Conservation (phyloP, 92 coral and sea anemone genomes). For the Porites rus region DNA sequence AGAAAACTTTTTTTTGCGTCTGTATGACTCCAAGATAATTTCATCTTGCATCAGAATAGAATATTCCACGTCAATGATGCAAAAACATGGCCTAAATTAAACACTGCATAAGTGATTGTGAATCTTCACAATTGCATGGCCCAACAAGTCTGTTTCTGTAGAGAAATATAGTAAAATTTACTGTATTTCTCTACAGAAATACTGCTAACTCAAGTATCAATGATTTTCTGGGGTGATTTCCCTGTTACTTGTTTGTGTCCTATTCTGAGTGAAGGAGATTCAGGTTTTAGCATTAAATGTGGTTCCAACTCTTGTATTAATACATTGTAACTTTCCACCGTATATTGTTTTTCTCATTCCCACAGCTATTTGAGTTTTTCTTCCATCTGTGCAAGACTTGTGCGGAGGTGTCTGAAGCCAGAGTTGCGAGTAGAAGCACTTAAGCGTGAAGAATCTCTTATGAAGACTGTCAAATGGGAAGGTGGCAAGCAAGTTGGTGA, state of each 20-base stretch:
- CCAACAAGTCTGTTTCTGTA: too few species aligned
- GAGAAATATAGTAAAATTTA: too few species aligned
- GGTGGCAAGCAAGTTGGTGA: slow-evolving; percentile 86
- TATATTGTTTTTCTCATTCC: not conserved
- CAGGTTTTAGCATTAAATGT: not conserved
- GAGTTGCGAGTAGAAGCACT: slow-evolving; percentile 81
- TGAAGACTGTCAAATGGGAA: slow-evolving; percentile 91
- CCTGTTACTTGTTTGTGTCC: not conserved
- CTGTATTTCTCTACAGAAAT: too few species aligned
- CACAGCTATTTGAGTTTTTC: slow-evolving; percentile 90
- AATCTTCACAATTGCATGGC: too few species aligned
- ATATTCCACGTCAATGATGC: too few species aligned
- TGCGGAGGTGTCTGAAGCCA: slow-evolving; percentile 93
- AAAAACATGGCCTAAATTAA: too few species aligned
- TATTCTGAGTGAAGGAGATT: not conserved
- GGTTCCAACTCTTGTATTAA: too few species aligned
- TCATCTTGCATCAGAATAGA: too few species aligned
- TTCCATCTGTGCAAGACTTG: slow-evolving; percentile 95
- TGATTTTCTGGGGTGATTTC: not conserved
- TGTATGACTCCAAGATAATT: too few species aligned
- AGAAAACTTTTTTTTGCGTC: too few species aligned
- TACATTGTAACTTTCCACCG: not conserved
- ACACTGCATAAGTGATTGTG: too few species aligned
- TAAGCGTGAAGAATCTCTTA: slow-evolving; percentile 84
- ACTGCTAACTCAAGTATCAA: not conserved